Base-by-base conservation (phyloP, 2,888 invertebrate species). In the Dysmachus trigonus region DNA sequence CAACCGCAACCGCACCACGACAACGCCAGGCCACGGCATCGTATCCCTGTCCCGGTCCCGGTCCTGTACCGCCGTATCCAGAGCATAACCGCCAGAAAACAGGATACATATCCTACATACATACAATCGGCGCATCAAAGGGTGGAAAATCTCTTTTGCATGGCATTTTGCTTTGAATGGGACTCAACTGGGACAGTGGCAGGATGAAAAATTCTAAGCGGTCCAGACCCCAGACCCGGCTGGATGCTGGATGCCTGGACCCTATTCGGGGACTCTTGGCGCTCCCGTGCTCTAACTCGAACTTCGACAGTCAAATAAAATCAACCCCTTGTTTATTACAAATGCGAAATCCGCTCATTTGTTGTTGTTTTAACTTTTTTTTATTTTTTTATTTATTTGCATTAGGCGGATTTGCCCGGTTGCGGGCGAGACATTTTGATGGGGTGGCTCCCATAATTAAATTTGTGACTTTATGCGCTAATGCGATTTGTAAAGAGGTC, bases 71-170 rank as follows among this genome's bases (percentile, higher is more conserved):
- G 15, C 8, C 18, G 35, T 15, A 74, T 74, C 35, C 74, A 33
- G 77, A 77, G 38, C n/a, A 77, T 38, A 77, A 62, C 62, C 33
- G 62, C 81, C 62, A 35, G 51, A 79, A 51, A 27, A 51, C 51
- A 79, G 51, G 30, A 62, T 53, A 30, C 62, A 27, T 62, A 62
- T 62, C 62, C 62, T 62, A 7, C 33, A n/a, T 22, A 83, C 72
- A 72, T 83, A 83, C n/a, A n/a, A n/a, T 83, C 83, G 83, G 83
- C 85, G 51, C 85, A 85, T 85, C 85, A 85, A 85, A 85, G 85
- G 85, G 85, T 85, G 85, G 85, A 85, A 85, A 74, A 85, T 85
- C 85, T 85, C 53, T 74, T 85, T 85, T 85, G 74, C 74, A 85
- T 74, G 85, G 85, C 53, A 74, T 85, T 85, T 85, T 51, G 72